These are phyloP conservation scores for Drosophila koepferae DNA, from an alignment of 2,888 invertebrate genomes.

Conservation along the genomic window DNA sequence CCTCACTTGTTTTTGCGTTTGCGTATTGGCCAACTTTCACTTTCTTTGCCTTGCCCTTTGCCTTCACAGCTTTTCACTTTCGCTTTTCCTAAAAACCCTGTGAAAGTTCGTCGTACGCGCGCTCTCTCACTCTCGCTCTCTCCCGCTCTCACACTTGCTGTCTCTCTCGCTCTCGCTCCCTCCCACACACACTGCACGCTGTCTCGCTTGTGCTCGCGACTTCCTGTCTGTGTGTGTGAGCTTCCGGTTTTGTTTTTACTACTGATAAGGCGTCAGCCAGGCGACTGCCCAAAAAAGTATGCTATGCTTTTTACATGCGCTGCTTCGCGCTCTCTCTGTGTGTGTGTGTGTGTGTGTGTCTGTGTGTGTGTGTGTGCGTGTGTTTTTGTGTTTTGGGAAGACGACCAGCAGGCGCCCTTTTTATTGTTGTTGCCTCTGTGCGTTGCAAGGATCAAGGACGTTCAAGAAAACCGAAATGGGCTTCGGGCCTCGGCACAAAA, in stretches of 20 bases:
- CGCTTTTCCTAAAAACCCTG: slow-evolving; percentile 63
- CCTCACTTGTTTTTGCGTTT: slow-evolving; percentile 8
- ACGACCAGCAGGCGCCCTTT: slow-evolving; percentile 75
- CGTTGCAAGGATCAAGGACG: slow-evolving; percentile 85
- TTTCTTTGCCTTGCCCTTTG: slow-evolving; percentile 75
- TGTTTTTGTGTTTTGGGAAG: slow-evolving; percentile 66
- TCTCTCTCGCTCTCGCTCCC: neutral
- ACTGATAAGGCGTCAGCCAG: slow-evolving; percentile 76
- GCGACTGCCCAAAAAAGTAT: slow-evolving; percentile 67
- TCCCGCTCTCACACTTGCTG: neutral
- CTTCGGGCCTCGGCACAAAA: slow-evolving; percentile 54
- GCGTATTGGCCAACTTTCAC: slow-evolving; percentile 62
- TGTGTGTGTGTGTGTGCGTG: neutral
- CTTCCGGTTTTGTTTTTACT: slow-evolving; percentile 82
- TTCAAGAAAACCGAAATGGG: slow-evolving; percentile 79
- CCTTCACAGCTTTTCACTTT: slow-evolving; percentile 76
- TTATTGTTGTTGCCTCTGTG: slow-evolving; percentile 65
- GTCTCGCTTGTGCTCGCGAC: slow-evolving; percentile 39
- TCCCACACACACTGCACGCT: slow-evolving; percentile 12
- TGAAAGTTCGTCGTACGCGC: slow-evolving; percentile 69
- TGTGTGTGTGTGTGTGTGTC: slow-evolving; percentile 6
- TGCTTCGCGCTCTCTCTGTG: slow-evolving; percentile 3
- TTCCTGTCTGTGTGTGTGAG: slow-evolving; percentile 78
- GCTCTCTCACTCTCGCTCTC: slow-evolving; percentile 16
- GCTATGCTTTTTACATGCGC: slow-evolving; percentile 54